A percentile compares a stretch with the other conserved stretches of the same genome.
Conservation (phyloP, 2,113 vertebrate genomes). For the Callospermophilus lateralis region DNA sequence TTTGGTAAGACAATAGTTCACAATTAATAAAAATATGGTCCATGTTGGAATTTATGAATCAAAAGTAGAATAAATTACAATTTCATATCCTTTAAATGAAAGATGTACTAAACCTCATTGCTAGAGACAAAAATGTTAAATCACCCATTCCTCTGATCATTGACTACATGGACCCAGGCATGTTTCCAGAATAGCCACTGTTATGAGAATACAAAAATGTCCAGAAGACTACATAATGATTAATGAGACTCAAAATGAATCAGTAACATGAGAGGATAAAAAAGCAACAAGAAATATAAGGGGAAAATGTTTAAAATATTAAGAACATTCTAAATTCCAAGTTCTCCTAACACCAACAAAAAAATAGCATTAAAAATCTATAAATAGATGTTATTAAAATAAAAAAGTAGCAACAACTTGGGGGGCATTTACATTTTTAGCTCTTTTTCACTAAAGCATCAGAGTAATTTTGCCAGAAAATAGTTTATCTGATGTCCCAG, state of each 20-base stretch:
- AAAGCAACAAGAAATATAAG: slow-evolving; percentile 29
- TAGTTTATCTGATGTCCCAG: neutral
- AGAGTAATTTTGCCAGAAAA: slow-evolving; percentile 47
- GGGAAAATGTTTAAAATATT: slow-evolving; percentile 33
- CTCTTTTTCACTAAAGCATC: slow-evolving; percentile 6
- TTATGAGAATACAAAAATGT: slow-evolving; percentile 24
- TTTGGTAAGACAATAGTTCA: slow-evolving; percentile 30
- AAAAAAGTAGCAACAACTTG: neutral
- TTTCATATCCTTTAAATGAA: slow-evolving; percentile 31
- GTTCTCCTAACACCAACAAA: neutral
- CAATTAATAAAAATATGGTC: neutral
- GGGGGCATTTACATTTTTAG: neutral
- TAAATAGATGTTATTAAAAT: neutral
- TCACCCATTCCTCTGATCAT: neutral
- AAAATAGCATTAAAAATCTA: slow-evolving; percentile 55
- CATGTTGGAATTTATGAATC: neutral
- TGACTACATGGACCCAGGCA: neutral
- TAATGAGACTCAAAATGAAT: slow-evolving; percentile 59
- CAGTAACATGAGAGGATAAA: neutral
- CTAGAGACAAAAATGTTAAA: neutral
- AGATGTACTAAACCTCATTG: neutral
- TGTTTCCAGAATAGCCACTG: neutral
- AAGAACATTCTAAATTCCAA: slow-evolving; percentile 38
- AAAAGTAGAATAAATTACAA: neutral
- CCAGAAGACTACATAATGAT: slow-evolving; percentile 51